These are phyloP conservation scores for Mus spretus DNA, from an alignment of 2,797 vertebrate species.

Conservation along the genomic window DNA sequence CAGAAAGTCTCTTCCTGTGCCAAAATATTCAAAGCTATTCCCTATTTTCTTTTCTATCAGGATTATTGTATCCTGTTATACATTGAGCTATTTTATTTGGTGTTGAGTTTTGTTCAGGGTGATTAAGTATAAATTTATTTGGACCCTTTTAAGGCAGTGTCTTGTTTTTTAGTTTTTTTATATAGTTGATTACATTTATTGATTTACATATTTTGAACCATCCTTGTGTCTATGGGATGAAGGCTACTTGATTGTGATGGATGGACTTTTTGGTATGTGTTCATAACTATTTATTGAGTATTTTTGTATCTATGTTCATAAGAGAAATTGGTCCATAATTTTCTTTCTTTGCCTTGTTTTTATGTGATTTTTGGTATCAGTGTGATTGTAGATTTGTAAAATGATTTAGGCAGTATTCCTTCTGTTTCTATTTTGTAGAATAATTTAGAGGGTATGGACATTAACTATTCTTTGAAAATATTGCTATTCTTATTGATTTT, in stretches of 20 bases:
- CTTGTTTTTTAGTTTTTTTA: not conserved
- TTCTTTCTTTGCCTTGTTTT: too few species aligned
- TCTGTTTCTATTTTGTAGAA: too few species aligned
- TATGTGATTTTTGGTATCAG: too few species aligned
- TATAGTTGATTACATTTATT: not conserved
- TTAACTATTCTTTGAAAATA: too few species aligned
- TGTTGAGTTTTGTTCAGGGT: not conserved
- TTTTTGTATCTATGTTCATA: not conserved
- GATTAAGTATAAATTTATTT: not conserved
- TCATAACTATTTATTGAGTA: not conserved
- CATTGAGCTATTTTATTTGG: not conserved
- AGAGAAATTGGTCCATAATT: too few species aligned
- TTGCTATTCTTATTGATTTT: too few species aligned
- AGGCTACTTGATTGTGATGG: not conserved
- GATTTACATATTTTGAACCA: not conserved
- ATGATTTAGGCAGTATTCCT: too few species aligned
- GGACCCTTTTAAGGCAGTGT: not conserved
- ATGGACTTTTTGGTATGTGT: not conserved
- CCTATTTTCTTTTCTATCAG: not conserved
- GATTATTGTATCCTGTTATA: not conserved
- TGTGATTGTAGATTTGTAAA: too few species aligned
- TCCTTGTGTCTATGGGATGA: not conserved
- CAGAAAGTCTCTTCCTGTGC: not conserved
- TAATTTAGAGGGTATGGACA: not conserved
- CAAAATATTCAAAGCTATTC: not conserved